Conservation (phyloP, 2,797 vertebrate genomes). For the Liparis tanakae region DNA sequence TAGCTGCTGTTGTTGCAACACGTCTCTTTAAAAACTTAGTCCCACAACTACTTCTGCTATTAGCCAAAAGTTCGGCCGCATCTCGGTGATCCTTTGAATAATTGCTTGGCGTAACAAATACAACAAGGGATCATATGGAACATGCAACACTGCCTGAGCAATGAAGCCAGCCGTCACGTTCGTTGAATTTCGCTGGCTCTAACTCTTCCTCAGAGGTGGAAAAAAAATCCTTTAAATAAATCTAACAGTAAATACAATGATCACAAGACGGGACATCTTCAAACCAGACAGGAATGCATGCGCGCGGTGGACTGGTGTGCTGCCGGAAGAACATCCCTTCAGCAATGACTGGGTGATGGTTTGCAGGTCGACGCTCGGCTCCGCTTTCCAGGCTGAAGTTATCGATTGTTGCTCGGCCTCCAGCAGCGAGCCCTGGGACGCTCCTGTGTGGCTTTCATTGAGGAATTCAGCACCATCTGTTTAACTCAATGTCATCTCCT, state of each 20-base stretch:
- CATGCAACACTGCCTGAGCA: conserved; percentile 2
- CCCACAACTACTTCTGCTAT: neutral
- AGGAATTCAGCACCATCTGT: conserved; percentile 45
- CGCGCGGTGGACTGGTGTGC: conserved; percentile 9
- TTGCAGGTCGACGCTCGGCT: conserved; percentile 6
- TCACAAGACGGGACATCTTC: conserved; percentile 47
- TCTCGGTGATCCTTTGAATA: neutral
- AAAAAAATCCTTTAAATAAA: conserved; percentile 62
- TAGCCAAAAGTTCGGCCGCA: neutral
- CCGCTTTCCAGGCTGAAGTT: neutral
- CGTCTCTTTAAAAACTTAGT: too few species aligned
- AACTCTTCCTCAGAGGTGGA: conserved; percentile 18
- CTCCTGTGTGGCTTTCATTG: conserved; percentile 36
- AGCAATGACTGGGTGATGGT: neutral
- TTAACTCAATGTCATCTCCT: conserved; percentile 51
- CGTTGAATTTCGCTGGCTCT: conserved; percentile 22
- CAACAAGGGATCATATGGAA: conserved; percentile 24
- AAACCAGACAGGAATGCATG: conserved; percentile 20
- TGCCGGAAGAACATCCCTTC: neutral
- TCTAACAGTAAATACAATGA: conserved; percentile 42
- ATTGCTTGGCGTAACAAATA: conserved; percentile 17
- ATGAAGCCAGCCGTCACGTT: conserved; percentile 30
- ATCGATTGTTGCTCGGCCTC: neutral
- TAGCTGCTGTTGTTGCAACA: neutral
- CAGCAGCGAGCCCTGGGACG: neutral